Percentiles rank a stretch among this genome's conserved stretches.
Evolutionary conservation across 2,888 invertebrate species (phyloP).

Genomic region (Endomychus coccineus): DNA sequence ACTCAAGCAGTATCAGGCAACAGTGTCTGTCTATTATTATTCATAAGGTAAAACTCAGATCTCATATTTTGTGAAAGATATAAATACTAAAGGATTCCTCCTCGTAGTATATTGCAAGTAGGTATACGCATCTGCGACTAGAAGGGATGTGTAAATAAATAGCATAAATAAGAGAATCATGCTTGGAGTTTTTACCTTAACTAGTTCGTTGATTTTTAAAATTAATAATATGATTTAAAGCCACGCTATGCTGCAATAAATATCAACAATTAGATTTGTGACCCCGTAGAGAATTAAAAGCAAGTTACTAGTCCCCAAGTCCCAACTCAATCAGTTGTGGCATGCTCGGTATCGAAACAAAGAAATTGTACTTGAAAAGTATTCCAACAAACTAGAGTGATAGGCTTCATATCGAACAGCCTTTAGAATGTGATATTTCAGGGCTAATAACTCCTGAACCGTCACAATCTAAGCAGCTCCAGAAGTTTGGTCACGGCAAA

Average conservation of each 20-base stretch:
- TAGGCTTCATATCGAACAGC: conserved; percentile 39
- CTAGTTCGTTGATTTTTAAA: too few species aligned
- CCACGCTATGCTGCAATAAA: conserved; percentile 23
- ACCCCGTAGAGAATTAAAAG: conserved; percentile 30
- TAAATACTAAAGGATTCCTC: too few species aligned
- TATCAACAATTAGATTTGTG: conserved; percentile 37
- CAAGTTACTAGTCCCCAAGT: conserved; percentile 39
- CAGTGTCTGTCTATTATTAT: too few species aligned
- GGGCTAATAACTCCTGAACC: conserved; percentile 32
- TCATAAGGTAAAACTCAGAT: too few species aligned
- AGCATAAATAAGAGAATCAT: too few species aligned
- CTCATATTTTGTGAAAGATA: too few species aligned
- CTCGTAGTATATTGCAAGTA: too few species aligned
- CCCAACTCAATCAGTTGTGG: conserved; percentile 44
- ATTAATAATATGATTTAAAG: conserved; percentile 15
- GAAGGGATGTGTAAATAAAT: too few species aligned
- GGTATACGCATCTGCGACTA: too few species aligned
- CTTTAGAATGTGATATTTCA: conserved; percentile 38
- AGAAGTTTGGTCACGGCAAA: conserved; percentile 78
- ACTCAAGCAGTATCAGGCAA: too few species aligned
- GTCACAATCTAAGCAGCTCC: conserved; percentile 45
- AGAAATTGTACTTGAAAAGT: conserved; percentile 43
- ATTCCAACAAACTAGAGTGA: conserved; percentile 39
- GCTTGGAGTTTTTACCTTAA: too few species aligned
- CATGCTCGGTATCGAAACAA: conserved; percentile 40